phyloP scores from a whole-genome alignment of 2,888 invertebrate species.

The Eilema griseolum region DNA sequence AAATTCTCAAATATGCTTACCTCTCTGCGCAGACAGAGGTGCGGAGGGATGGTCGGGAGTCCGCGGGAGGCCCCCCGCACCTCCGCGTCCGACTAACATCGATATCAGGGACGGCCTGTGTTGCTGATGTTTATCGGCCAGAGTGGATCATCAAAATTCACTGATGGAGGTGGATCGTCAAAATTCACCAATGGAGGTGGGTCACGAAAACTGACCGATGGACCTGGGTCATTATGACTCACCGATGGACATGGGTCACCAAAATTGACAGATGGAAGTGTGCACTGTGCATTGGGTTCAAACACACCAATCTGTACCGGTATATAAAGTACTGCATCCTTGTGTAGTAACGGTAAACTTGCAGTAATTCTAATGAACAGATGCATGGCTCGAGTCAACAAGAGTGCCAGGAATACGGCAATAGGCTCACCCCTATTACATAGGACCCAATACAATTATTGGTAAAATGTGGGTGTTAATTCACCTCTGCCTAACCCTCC shows the following conservation, averaged over 20 bases:
- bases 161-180: background rate
- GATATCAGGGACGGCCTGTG: slow-evolving; percentile 80
- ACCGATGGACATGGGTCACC: background rate
- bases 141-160: slow-evolving; percentile 23
- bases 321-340: slow-evolving; percentile 49
- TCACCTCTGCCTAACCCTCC: no score
- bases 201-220: background rate
- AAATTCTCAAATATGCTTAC: slow-evolving; percentile 44
- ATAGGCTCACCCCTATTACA: no score
- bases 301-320: slow-evolving; percentile 57
- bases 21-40: slow-evolving; percentile 76
- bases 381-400: no score
- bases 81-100: slow-evolving; percentile 75
- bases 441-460: no score
- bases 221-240: background rate
- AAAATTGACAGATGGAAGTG: background rate
- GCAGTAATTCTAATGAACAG: slow-evolving; percentile 49
- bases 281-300: background rate
- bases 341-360: slow-evolving; percentile 56
- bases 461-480: no score
- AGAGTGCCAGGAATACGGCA: no score
- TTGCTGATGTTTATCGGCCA: slow-evolving; percentile 71
- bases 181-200: background rate
- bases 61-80: slow-evolving; percentile 65
- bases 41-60: slow-evolving; percentile 79